These are phyloP conservation scores for Ptychadena robeensis DNA, from an alignment of 2,797 vertebrate species.

Conservation along the genomic window DNA sequence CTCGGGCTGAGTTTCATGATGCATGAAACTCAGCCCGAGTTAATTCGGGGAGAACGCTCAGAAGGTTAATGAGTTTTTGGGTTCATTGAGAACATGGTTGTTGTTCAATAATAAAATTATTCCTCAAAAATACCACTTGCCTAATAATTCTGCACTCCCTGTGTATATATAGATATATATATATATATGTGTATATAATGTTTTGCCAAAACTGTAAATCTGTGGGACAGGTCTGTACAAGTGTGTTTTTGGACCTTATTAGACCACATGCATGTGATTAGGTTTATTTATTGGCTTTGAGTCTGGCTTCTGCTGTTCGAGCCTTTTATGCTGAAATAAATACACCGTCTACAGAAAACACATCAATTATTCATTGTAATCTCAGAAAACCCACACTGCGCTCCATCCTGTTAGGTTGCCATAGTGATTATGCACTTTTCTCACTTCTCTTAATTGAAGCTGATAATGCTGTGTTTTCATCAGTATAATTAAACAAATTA, in stretches of 20 bases:
- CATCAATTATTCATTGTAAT: slow-evolving; percentile 16
- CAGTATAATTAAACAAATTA: not conserved
- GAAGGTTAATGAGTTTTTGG: too few relatives aligned
- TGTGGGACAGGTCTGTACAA: too few relatives aligned
- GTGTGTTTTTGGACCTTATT: not conserved
- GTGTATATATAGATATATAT: too few relatives aligned
- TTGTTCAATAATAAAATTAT: too few relatives aligned
- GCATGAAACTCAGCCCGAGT: too few relatives aligned
- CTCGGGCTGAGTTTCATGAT: too few relatives aligned
- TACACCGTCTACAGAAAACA: not conserved
- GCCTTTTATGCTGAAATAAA: not conserved
- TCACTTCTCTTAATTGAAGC: slow-evolving; percentile 4
- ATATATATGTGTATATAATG: too few relatives aligned
- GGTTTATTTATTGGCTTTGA: not conserved
- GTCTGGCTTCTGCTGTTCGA: not conserved
- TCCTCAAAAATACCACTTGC: too few relatives aligned
- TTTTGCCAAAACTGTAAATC: too few relatives aligned
- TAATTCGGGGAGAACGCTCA: too few relatives aligned
- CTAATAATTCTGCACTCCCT: too few relatives aligned
- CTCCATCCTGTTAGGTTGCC: slow-evolving; percentile 6
- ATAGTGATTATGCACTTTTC: slow-evolving; percentile 14
- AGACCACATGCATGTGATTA: not conserved
- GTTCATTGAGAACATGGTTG: too few relatives aligned
- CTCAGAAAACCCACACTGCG: not conserved
- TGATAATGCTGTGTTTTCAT: slow-evolving; percentile 11